Percentiles rank a stretch among this genome's conserved stretches.
Evolutionary conservation across 2,888 invertebrate genomes (phyloP).

Genomic region (Drosophila kambysellisi): DNA sequence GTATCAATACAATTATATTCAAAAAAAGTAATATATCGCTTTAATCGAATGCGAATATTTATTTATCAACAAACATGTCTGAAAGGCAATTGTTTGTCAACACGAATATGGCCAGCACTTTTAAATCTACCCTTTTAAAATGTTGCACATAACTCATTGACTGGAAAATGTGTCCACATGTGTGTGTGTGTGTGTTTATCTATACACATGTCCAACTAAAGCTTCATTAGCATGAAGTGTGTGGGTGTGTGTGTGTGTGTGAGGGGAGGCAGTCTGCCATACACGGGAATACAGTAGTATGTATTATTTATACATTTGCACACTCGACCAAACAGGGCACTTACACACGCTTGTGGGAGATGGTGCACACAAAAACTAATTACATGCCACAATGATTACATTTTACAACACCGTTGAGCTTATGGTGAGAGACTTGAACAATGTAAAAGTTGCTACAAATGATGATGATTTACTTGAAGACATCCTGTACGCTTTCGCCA

Average conservation of each 20-base stretch:
- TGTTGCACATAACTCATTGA: constrained; percentile 9
- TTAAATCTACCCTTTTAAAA: constrained; percentile 7
- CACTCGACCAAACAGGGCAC: constrained; percentile 21
- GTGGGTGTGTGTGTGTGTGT: constrained; percentile 3
- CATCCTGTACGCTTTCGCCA: background rate
- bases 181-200: constrained; percentile 4
- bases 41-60: background rate
- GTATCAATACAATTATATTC: background rate
- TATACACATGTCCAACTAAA: background rate
- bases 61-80: background rate
- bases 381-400: constrained; percentile 80
- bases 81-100: background rate
- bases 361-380: constrained; percentile 71
- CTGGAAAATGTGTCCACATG: background rate
- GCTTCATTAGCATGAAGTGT: constrained; percentile 33
- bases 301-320: constrained; percentile 57
- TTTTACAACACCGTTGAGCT: constrained; percentile 69
- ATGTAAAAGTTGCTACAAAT: constrained; percentile 4
- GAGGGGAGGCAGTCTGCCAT: constrained; percentile 1
- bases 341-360: constrained; percentile 26
- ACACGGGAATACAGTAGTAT: constrained; percentile 55
- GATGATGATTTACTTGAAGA: background rate
- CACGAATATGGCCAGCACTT: background rate
- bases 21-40: background rate
- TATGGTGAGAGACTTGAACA: constrained; percentile 12